phyloP scores from a whole-genome alignment of 92 coral and sea anemone genomes.

The Isaurus tuberculatus region DNA sequence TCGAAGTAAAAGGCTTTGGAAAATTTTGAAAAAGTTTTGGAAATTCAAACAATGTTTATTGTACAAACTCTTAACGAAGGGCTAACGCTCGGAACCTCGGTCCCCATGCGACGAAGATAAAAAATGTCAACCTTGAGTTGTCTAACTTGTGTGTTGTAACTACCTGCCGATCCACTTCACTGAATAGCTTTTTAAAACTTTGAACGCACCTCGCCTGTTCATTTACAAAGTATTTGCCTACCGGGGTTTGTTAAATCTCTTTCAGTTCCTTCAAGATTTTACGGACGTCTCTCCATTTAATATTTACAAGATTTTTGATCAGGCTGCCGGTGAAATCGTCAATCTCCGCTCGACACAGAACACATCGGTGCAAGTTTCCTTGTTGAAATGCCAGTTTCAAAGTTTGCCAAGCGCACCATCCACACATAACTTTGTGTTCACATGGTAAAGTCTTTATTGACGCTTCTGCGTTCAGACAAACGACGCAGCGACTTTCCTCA shows the following conservation, averaged over 20 bases:
- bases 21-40: too few species aligned
- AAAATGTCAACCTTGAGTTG: too few species aligned
- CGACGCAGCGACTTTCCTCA: constrained; percentile 77
- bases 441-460: constrained; percentile 90
- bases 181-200: too few species aligned
- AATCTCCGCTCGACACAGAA: constrained; percentile 85
- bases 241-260: neutral
- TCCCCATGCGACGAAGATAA: too few species aligned
- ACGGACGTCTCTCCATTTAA: constrained; percentile 88
- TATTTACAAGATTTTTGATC: constrained; percentile 77
- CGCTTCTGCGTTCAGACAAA: constrained; percentile 84
- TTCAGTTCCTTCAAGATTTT: constrained; percentile 86
- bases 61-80: too few species aligned
- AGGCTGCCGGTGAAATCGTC: constrained; percentile 89
- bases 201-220: too few species aligned
- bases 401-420: constrained; percentile 96
- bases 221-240: neutral
- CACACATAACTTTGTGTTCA: constrained; percentile 84
- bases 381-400: constrained; percentile 78
- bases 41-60: too few species aligned
- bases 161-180: too few species aligned
- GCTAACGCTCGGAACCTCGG: too few species aligned
- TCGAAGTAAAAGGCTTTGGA: too few species aligned
- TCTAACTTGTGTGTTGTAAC: too few species aligned
- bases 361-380: constrained; percentile 82